Percentiles rank a stretch among this genome's conserved stretches.
Evolutionary conservation across 1,140 invertebrate species (phyloP).

Genomic region (Neodiprion virginianus): DNA sequence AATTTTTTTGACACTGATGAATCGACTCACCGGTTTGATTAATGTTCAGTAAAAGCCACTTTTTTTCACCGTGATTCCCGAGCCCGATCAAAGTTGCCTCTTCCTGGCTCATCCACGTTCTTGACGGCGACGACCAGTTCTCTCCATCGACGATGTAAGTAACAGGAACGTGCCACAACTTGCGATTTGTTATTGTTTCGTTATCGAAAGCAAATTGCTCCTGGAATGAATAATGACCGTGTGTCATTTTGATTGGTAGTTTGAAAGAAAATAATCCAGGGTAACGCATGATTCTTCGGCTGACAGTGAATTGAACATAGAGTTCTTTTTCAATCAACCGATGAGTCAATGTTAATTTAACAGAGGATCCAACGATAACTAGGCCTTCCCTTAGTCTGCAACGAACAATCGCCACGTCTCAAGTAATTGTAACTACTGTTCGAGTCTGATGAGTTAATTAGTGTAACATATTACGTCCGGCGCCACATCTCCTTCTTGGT

Average conservation of each 20-base stretch:
- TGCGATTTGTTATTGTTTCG: conserved; percentile 24
- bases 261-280: conserved; percentile 13
- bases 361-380: not conserved
- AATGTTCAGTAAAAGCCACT: conserved; percentile 66
- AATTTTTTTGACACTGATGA: no score
- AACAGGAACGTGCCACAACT: conserved; percentile 65
- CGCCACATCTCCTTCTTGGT: not conserved
- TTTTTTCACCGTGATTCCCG: conserved; percentile 30
- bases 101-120: conserved; percentile 49
- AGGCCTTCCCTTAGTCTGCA: no score
- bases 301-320: no score
- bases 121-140: conserved; percentile 40
- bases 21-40: conserved; percentile 57
- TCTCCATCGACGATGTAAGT: conserved; percentile 53
- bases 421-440: not conserved
- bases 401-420: not conserved
- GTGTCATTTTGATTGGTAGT: conserved; percentile 14
- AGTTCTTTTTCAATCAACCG: no score
- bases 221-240: conserved; percentile 2
- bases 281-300: not conserved
- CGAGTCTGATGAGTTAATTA: not conserved
- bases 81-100: conserved; percentile 37
- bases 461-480: no score
- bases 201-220: conserved; percentile 32
- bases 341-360: not conserved